Percentiles rank a stretch among this genome's conserved stretches.
Evolutionary conservation across 2,113 vertebrate species (phyloP).

Genomic region (Calyptommatus sinebrachiatus): DNA sequence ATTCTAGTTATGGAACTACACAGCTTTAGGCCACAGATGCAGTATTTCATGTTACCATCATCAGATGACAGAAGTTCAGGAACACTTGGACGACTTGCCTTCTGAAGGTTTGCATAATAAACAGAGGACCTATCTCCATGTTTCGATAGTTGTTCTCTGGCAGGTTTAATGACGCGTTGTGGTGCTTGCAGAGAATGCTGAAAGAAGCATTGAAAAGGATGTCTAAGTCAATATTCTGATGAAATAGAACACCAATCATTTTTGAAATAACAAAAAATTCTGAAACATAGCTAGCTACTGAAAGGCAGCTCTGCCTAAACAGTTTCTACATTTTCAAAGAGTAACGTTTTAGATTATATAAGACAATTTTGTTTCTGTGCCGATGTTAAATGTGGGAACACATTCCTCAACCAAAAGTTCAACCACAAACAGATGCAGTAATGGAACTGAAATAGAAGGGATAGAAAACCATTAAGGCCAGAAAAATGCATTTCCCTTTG

Average conservation of each 20-base stretch:
- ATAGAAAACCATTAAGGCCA: too few species aligned
- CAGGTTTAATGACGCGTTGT: conserved; percentile 1
- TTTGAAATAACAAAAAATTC: not conserved
- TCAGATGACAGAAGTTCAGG: not conserved
- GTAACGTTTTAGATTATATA: not conserved
- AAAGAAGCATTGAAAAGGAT: conserved; percentile 23
- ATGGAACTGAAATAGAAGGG: too few species aligned
- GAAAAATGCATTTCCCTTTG: too few species aligned
- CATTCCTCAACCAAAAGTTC: too few species aligned
- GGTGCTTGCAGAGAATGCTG: conserved; percentile 2
- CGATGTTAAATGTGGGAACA: not conserved
- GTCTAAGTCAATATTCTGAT: not conserved
- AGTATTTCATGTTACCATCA: conserved; percentile 22
- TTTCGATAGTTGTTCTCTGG: conserved; percentile 19
- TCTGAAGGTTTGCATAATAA: conserved; percentile 20
- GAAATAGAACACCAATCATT: not conserved
- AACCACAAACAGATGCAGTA: too few species aligned
- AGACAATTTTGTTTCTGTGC: not conserved
- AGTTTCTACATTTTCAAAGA: not conserved
- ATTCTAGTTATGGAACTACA: not conserved
- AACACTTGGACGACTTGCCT: conserved; percentile 5
- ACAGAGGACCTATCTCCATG: not conserved
- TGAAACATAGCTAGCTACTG: not conserved
- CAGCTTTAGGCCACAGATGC: not conserved
- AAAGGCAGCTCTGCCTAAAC: not conserved